Base-by-base conservation (phyloP, 2,113 vertebrate species). In the Saimiri boliviensis region DNA sequence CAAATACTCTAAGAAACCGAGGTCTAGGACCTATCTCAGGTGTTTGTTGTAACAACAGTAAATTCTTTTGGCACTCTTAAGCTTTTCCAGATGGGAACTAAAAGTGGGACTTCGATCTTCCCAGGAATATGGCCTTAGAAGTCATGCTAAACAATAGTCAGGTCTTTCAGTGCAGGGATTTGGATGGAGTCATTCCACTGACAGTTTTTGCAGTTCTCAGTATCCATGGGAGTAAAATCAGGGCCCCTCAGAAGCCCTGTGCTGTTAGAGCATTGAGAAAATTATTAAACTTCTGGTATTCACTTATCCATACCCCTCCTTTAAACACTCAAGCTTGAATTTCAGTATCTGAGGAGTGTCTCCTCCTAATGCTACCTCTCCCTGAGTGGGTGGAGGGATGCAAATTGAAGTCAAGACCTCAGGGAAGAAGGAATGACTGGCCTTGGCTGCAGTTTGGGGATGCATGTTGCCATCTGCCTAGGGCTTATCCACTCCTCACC, bases 41-140 rank as follows among this genome's bases (percentile, higher is more conserved):
- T 60, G 16, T 54, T 82, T 17, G 68, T n/a, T 92, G 45, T 45
- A 91, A 82, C 32, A 89, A 85, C 32, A 80, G 30, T 70, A 68
- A 95, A 60, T 90, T 92, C 42, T 86, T 73, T 71, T 49, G 6
- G 20, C 37, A 96, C 25, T 32, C 37, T 77, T 77, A 12, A 74
- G 49, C 16, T 96, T 95, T 86, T 77, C 27, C 9, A 89, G 14
- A 95, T 27, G 32, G 49, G 42, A 96, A 76, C 49, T 95, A 35
- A n/a, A 54, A 12, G 23, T 3, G 37, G 37, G 47, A 87, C 58
- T 47, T 30, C 5, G 16, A 3, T 77, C 11, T 6, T 96, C 56
- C 60, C 45, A 97, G 35, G 30, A 11, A 54, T 30, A 30, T 32
- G 42, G 52, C 30, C 19, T 83, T 71, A 84, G 66, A 40, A 87